Percentiles rank a stretch among this genome's conserved stretches.
These are phyloP conservation scores for Hoplostethus atlanticus DNA, from an alignment of 2,797 vertebrate genomes.

Conservation along the genomic window DNA sequence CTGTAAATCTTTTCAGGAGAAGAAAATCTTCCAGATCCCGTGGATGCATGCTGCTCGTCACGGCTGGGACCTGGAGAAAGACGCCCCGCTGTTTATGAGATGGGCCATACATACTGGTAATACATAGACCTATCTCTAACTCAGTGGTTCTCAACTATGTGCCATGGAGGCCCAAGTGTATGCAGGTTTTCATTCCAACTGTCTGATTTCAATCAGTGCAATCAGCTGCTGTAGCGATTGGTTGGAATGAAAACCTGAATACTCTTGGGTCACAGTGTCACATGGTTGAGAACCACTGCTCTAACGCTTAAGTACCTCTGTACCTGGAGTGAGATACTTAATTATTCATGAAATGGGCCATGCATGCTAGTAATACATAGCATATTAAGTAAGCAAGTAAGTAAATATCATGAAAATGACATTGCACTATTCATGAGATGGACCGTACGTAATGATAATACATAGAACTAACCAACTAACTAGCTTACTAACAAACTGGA, in stretches of 20 bases:
- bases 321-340: neutral
- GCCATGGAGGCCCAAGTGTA: no score
- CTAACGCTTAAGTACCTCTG: neutral
- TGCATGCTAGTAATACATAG: no score
- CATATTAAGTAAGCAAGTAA: no score
- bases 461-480: neutral
- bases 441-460: neutral
- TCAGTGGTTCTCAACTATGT: conserved; percentile 15
- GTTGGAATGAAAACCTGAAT: no score
- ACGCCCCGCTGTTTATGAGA: conserved; percentile 97
- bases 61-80: conserved; percentile 98
- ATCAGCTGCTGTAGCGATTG: no score
- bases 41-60: conserved; percentile 99
- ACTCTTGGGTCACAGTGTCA: no score
- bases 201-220: no score
- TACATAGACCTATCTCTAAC: neutral
- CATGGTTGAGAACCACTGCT: no score
- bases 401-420: no score
- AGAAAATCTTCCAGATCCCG: conserved; percentile 98
- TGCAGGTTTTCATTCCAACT: no score
- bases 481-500: conserved; percentile 79
- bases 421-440: no score
- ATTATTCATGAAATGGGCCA: neutral
- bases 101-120: conserved; percentile 99
- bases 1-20: conserved; percentile 86